These are phyloP conservation scores for Eudyptes chrysolophus DNA, from an alignment of 2,113 vertebrate genomes.

Conservation along the genomic window DNA sequence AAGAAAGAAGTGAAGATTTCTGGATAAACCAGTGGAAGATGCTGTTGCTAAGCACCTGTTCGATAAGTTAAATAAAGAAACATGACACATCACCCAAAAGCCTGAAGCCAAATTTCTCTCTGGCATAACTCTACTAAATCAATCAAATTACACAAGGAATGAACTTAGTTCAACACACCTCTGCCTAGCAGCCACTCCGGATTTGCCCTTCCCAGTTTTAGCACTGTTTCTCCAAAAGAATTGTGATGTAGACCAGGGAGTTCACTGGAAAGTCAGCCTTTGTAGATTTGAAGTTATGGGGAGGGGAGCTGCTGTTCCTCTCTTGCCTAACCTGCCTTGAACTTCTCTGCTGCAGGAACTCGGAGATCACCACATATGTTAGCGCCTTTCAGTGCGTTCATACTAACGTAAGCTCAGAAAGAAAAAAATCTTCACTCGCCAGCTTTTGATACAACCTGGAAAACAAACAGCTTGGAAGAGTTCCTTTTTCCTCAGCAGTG, in stretches of 20 bases:
- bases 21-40: conserved; percentile 9
- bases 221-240: not conserved
- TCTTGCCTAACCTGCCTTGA: conserved; percentile 2
- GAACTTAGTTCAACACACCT: not conserved
- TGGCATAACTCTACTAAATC: conserved; percentile 4
- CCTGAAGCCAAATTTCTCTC: conserved; percentile 2
- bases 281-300: not conserved
- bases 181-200: conserved; percentile 31
- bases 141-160: conserved; percentile 11
- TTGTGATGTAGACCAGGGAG: not conserved
- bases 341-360: not conserved
- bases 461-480: conserved; percentile 34
- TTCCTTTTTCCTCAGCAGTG: conserved; percentile 41
- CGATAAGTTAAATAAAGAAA: not conserved
- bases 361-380: not conserved
- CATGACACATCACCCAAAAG: not conserved
- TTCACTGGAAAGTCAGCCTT: conserved; percentile 36
- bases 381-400: not conserved
- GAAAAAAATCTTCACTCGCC: conserved; percentile 22
- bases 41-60: conserved; percentile 58
- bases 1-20: not conserved
- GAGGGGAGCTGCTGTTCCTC: not conserved
- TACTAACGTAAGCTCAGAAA: not conserved
- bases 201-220: conserved; percentile 43
- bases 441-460: conserved; percentile 47